phyloP scores from a whole-genome alignment of 2,113 vertebrate genomes.

The Cottus gobio region DNA sequence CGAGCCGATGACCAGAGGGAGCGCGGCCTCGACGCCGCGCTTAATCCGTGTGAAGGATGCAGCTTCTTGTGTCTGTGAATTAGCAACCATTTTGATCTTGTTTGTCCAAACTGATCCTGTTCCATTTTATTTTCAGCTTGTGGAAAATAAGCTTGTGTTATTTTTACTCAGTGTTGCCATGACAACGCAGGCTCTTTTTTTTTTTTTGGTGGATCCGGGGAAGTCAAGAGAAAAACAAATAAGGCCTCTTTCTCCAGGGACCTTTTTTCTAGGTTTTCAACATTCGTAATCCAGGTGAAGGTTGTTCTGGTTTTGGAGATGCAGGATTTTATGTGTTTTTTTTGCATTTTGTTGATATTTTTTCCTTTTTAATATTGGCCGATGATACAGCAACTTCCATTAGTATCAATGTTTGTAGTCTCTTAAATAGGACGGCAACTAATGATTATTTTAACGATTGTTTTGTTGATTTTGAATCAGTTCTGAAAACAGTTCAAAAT shows the following conservation, averaged over 20 bases:
- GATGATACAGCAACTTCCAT: neutral
- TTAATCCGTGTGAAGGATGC: slow-evolving; percentile 11
- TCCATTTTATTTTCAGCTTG: slow-evolving; percentile 83
- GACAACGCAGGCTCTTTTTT: slow-evolving; percentile 73
- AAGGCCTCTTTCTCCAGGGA: slow-evolving; percentile 50
- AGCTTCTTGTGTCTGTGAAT: slow-evolving; percentile 65
- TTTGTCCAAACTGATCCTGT: slow-evolving; percentile 81
- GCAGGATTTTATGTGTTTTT: neutral
- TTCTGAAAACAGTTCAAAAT: slow-evolving; percentile 1
- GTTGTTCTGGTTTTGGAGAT: slow-evolving; percentile 9
- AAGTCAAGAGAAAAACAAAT: slow-evolving; percentile 75
- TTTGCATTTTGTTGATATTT: slow-evolving; percentile 10
- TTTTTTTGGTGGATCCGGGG: slow-evolving; percentile 62
- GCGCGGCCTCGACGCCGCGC: neutral
- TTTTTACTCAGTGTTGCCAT: slow-evolving; percentile 87
- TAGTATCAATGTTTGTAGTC: neutral
- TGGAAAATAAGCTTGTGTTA: slow-evolving; percentile 84
- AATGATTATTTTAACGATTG: neutral
- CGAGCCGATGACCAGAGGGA: slow-evolving; percentile 44
- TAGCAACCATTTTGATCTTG: slow-evolving; percentile 82
- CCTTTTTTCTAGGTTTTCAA: slow-evolving; percentile 50
- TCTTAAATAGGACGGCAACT: neutral
- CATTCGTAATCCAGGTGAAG: slow-evolving; percentile 31
- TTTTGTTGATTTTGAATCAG: neutral
- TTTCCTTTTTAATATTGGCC: neutral